Conservation (phyloP, 1,140 invertebrate genomes). For the Oreohelix idahoensis region DNA sequence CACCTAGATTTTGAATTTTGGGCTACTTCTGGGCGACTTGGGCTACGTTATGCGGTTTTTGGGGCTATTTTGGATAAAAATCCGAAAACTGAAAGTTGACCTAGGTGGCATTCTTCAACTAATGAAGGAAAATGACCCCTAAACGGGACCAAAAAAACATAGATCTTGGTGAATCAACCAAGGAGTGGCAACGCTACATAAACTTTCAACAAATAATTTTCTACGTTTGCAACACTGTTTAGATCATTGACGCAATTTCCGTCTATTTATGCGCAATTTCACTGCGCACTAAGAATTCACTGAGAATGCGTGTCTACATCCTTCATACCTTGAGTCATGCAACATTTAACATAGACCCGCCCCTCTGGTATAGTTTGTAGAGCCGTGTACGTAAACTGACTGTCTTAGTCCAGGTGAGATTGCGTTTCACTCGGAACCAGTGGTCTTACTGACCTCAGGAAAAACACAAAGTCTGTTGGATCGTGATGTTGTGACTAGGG, state of each 20-base stretch:
- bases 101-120: too few relatives aligned
- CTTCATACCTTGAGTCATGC: not conserved
- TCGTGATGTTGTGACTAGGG: constrained; percentile 26
- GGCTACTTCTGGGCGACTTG: too few relatives aligned
- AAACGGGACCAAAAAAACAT: too few relatives aligned
- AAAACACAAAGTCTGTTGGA: not conserved
- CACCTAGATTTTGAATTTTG: too few relatives aligned
- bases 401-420: not conserved
- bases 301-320: not conserved
- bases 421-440: not conserved
- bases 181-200: too few relatives aligned
- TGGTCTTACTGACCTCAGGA: not conserved
- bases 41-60: too few relatives aligned
- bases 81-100: too few relatives aligned
- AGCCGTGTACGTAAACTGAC: not conserved
- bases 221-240: not conserved
- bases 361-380: not conserved
- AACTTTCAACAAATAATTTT: not conserved
- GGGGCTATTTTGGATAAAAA: too few relatives aligned
- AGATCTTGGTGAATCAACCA: too few relatives aligned
- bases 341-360: not conserved
- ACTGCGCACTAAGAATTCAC: constrained; percentile 12
- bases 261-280: constrained; percentile 17
- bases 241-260: constrained; percentile 32
- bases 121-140: too few relatives aligned